These are phyloP conservation scores for Hipparchia sbordonii DNA, from an alignment of 2,888 invertebrate genomes.

Conservation along the genomic window DNA sequence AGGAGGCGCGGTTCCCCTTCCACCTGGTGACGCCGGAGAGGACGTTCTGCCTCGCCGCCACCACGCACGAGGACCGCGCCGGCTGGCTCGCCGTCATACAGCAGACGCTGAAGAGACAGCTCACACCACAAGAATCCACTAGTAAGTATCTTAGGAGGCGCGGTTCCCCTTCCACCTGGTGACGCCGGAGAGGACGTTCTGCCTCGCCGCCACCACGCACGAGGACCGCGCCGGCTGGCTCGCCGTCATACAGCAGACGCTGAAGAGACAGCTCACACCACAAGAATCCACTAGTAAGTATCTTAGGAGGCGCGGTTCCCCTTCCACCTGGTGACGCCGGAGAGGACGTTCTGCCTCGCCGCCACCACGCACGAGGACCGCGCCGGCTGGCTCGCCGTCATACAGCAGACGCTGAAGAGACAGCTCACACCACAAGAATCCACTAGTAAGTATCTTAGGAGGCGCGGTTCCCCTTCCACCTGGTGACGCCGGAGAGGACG, in stretches of 20 bases:
- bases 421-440: conserved; percentile 91
- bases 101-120: conserved; percentile 87
- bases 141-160: conserved; percentile 84
- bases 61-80: conserved; percentile 88
- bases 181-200: conserved; percentile 90
- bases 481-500: conserved; percentile 90
- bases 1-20: conserved; percentile 91
- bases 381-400: conserved; percentile 90
- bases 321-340: conserved; percentile 92
- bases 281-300: conserved; percentile 86
- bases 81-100: conserved; percentile 91
- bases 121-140: conserved; percentile 90
- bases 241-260: conserved; percentile 87
- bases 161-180: conserved; percentile 91
- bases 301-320: conserved; percentile 88
- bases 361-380: conserved; percentile 90
- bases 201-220: conserved; percentile 89
- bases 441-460: conserved; percentile 81
- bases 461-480: conserved; percentile 90
- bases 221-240: conserved; percentile 93
- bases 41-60: conserved; percentile 89
- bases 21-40: conserved; percentile 91
- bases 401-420: conserved; percentile 88
- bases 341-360: conserved; percentile 88
- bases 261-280: conserved; percentile 89